A percentile compares a stretch with the other conserved stretches of the same genome.
These are phyloP conservation scores for Drosophila burlai DNA, from an alignment of 1,140 invertebrate species.

Conservation along the genomic window DNA sequence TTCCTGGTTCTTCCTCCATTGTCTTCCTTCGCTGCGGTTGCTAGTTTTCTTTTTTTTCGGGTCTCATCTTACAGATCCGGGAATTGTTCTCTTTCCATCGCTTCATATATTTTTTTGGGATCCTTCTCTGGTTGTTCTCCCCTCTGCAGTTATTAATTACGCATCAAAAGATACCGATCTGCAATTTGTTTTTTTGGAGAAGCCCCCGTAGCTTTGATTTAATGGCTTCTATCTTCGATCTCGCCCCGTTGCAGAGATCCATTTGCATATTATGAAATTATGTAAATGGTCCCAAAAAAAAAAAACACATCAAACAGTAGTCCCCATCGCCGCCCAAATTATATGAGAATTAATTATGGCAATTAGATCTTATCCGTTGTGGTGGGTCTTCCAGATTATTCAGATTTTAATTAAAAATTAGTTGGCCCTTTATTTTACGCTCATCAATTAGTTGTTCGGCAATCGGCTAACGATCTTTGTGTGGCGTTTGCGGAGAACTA, in stretches of 20 bases:
- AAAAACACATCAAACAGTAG: slow-evolving; percentile 22
- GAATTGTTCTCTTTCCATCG: slow-evolving; percentile 7
- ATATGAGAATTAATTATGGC: slow-evolving; percentile 64
- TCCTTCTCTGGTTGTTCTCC: slow-evolving; percentile 22
- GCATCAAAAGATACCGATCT: slow-evolving; percentile 80
- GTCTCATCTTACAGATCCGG: slow-evolving; percentile 62
- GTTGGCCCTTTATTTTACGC: slow-evolving; percentile 47
- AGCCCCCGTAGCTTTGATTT: slow-evolving; percentile 47
- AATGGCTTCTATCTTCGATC: slow-evolving; percentile 71
- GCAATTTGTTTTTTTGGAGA: slow-evolving; percentile 54
- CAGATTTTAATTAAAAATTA: slow-evolving; percentile 51
- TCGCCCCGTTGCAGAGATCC: slow-evolving; percentile 27
- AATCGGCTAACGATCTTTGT: slow-evolving; percentile 30
- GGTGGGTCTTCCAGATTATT: slow-evolving; percentile 36
- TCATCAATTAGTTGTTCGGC: slow-evolving; percentile 49
- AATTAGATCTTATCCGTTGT: slow-evolving; percentile 58
- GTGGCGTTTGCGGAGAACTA: slow-evolving; percentile 24
- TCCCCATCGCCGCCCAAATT: slow-evolving; percentile 32
- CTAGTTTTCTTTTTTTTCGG: slow-evolving; percentile 51
- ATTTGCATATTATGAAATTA: slow-evolving; percentile 74
- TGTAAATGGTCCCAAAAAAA: slow-evolving; percentile 51
- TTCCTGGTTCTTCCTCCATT: slow-evolving; percentile 28
- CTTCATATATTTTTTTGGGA: slow-evolving; percentile 12
- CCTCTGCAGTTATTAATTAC: slow-evolving; percentile 76
- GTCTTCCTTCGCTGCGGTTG: slow-evolving; percentile 63